Base-by-base conservation (phyloP, 2,888 invertebrate species). In the Galerucella calmariensis region DNA sequence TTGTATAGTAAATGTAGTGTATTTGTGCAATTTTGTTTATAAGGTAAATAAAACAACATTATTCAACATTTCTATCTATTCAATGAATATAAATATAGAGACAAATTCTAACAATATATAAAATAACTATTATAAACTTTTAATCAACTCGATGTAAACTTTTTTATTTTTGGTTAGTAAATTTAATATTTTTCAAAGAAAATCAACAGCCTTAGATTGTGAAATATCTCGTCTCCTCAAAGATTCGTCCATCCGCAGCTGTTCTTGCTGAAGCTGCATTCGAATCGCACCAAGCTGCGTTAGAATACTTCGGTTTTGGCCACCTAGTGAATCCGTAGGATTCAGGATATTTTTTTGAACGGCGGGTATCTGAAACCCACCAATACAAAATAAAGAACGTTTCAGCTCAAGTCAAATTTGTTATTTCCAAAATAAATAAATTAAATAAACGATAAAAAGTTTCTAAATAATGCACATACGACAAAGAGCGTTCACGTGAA, bases 271-370 rank as follows among this genome's bases (percentile, higher is more conserved):
- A 80, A 93, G 82, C 80, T 93, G 93, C 80, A 92, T 88, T 58
- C 92, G 85, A 73, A 93, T 92, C 14, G 93, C 92, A 0, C 93
- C 93, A 53, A 93, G 85, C 83, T 93, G 93, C 0, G 93, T 93
- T 76, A 93, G 81, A 74, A 93, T 91, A 70, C 91, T 88, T 80
- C 87, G 88, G 77, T 88, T 89, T 14, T 85, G 85, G 70, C 90
- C 90, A 63, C 89, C 89, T 3, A 78, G 67, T 12, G 83, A 80
- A 80, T 86, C 84, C 65, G 82, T 80, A 75, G 88, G 88, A 80
- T 89, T 90, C 67, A 91, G 78, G 75, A 90, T 89, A 84, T 90
- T 90, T 85, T 90, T 91, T 83, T 92, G 92, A n/a, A 92, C 91
- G 0, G 88, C 91, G 0, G 92, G 92, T 73, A 92, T 89, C 88